Evolutionary conservation across 2,888 invertebrate genomes (phyloP), one percentile per base, ranked within the genome.

Genomic region (Apoderus coryli): DNA sequence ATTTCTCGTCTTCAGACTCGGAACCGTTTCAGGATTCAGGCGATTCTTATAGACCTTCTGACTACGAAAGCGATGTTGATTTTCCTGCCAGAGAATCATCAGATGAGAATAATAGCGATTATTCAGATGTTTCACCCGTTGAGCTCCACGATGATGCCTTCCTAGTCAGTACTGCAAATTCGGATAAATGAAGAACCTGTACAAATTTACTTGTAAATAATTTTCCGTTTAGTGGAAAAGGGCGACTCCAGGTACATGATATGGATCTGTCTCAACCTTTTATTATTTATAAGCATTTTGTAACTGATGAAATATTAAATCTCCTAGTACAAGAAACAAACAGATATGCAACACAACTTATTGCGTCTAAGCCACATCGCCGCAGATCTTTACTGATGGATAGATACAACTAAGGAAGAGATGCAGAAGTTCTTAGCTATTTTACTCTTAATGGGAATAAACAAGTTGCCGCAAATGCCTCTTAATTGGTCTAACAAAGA

Each of bases 21-120:
- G 31, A 31, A 25, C 31, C 31, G n/a, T 31, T 15, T 25, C 16
- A 31, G 16, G 31, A 25, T 25, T 25, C 31, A 6, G n/a, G n/a
- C n/a, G 25, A 31, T 31, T 31, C 25, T 9, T 31, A 25, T 11
- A 31, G 13, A 31, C 31, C 25, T 25, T 25, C 31, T 14, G 14
- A 31, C 15, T 24, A 31, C 15, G 31, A 14, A 4, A 15, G 11
- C n/a, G n/a, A n/a, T n/a, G n/a, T n/a, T n/a, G n/a, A n/a, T n/a
- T n/a, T n/a, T n/a, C n/a, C n/a, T n/a, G n/a, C n/a, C n/a, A n/a
- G n/a, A n/a, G n/a, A n/a, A n/a, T n/a, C n/a, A n/a, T n/a, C n/a
- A n/a, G n/a, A n/a, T n/a, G n/a, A n/a, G n/a, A n/a, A n/a, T n/a
- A n/a, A n/a, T n/a, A n/a, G n/a, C n/a, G n/a, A n/a, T n/a, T n/a